Percentiles rank a stretch among this genome's conserved stretches.
Evolutionary conservation across 2,113 vertebrate genomes (phyloP).

Genomic region (Macroglossus sobrinus): DNA sequence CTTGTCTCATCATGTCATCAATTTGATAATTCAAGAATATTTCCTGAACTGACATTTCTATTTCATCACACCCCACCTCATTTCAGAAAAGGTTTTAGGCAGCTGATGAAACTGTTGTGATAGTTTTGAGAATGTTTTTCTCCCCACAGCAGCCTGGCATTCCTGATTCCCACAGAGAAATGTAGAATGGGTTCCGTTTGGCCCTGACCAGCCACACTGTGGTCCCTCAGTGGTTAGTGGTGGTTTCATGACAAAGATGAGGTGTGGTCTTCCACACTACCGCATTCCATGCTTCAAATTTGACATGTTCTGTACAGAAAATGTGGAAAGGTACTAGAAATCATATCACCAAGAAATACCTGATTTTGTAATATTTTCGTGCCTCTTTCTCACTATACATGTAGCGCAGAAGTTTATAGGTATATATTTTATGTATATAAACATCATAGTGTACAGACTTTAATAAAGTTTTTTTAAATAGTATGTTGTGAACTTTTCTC

Average conservation of each 20-base stretch:
- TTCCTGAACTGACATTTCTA: slow-evolving; percentile 5
- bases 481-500: background rate
- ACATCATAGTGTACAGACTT: background rate
- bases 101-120: background rate
- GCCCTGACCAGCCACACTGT: background rate
- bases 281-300: background rate
- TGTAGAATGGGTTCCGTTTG: background rate
- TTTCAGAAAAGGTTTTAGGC: background rate
- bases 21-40: background rate
- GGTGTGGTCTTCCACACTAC: background rate
- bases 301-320: background rate
- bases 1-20: background rate
- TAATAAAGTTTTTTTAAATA: background rate
- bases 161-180: background rate
- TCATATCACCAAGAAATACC: background rate
- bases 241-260: background rate
- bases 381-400: background rate
- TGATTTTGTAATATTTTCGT: background rate
- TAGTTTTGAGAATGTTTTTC: background rate
- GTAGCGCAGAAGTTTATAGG: background rate
- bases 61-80: background rate
- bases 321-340: background rate
- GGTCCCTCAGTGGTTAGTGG: background rate
- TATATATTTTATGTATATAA: background rate
- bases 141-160: background rate